These are phyloP conservation scores for Ametastegia equiseti DNA, from an alignment of 2,888 invertebrate genomes.

Conservation along the genomic window DNA sequence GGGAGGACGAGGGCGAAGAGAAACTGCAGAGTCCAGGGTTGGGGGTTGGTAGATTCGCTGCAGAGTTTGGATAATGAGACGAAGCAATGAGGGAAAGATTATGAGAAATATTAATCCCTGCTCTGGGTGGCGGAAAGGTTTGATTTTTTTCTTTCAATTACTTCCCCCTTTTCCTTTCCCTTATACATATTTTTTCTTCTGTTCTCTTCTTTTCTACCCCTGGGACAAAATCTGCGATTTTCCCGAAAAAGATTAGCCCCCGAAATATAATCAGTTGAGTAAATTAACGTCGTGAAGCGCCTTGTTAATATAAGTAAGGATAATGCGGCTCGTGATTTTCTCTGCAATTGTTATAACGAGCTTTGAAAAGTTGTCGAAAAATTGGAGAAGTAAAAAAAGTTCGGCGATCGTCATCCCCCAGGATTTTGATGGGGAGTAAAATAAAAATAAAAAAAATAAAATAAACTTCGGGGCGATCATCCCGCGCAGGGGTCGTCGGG, in stretches of 20 bases:
- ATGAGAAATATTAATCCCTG: constrained; percentile 23
- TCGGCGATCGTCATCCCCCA: background rate
- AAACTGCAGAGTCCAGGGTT: background rate
- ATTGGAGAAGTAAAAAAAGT: background rate
- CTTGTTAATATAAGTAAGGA: too few species aligned
- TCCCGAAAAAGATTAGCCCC: too few species aligned
- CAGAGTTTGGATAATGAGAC: constrained; percentile 15
- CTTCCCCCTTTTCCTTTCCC: too few species aligned
- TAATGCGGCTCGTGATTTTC: background rate
- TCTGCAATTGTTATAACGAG: background rate
- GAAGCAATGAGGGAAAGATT: constrained; percentile 32
- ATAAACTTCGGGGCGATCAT: background rate
- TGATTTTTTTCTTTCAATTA: too few species aligned
- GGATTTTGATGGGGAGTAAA: background rate
- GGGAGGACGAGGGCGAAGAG: background rate
- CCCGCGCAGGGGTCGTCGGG: background rate
- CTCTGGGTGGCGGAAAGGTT: background rate
- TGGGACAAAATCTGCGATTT: background rate
- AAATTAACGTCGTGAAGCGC: too few species aligned
- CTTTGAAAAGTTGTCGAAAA: background rate
- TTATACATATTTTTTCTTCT: background rate
- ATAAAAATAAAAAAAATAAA: background rate
- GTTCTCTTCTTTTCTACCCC: background rate
- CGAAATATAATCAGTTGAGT: too few species aligned
- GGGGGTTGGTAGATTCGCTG: too few species aligned